Percentiles rank a stretch among this genome's conserved stretches.
Conservation (phyloP, 2,888 invertebrate species). For the Lycia hirtaria region DNA sequence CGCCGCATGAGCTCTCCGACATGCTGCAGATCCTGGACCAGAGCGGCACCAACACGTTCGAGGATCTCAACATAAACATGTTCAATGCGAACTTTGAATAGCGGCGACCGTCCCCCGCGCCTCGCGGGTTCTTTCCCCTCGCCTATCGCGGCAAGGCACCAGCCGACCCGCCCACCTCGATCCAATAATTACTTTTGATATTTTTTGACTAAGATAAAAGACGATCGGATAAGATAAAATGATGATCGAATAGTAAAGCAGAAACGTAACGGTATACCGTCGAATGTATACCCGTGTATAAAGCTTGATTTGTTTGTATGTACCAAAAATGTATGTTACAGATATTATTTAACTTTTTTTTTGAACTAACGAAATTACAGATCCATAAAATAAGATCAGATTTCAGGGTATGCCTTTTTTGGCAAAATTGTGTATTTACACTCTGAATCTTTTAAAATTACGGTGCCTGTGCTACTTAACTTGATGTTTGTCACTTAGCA, state of each 20-base stretch:
- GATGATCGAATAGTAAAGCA: conserved; percentile 27
- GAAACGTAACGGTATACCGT: conserved; percentile 23
- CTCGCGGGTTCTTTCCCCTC: conserved; percentile 26
- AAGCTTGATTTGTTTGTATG: conserved; percentile 41
- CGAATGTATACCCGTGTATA: conserved; percentile 33
- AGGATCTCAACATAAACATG: conserved; percentile 95
- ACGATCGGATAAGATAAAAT: no score
- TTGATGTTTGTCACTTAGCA: not conserved
- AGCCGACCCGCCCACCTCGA: conserved; percentile 25
- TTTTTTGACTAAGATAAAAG: conserved; percentile 35
- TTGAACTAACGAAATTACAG: conserved; percentile 30
- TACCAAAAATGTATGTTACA: conserved; percentile 40
- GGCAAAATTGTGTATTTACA: conserved; percentile 5
- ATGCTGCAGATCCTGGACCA: conserved; percentile 97
- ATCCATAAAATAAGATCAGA: conserved; percentile 13
- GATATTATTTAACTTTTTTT: conserved; percentile 27
- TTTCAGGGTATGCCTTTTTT: conserved; percentile 20
- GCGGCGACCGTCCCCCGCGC: conserved; percentile 38
- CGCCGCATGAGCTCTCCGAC: conserved; percentile 92
- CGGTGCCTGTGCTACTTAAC: not conserved
- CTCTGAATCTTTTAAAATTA: not conserved
- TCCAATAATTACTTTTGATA: conserved; percentile 36
- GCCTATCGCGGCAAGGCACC: conserved; percentile 31
- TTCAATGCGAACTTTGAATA: conserved; percentile 89
- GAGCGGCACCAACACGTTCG: conserved; percentile 92